A percentile compares a stretch with the other conserved stretches of the same genome.
Evolutionary conservation across 2,797 vertebrate genomes (phyloP).

Genomic region (Pteronotus mesoamericanus): DNA sequence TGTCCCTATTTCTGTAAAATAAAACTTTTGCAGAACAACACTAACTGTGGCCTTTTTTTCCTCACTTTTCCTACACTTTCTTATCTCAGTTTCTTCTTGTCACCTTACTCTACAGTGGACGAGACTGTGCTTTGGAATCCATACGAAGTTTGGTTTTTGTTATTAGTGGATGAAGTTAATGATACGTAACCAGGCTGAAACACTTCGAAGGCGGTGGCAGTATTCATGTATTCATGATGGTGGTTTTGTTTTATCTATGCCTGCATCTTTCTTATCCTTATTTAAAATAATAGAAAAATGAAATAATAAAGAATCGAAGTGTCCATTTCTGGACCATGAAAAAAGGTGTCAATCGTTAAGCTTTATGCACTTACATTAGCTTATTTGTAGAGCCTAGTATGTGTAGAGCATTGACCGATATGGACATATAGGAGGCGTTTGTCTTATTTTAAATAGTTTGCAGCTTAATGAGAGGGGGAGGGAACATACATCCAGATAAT

Average conservation of each 20-base stretch:
- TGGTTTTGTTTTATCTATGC: neutral
- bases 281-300: neutral
- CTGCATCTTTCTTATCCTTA: neutral
- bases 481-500: neutral
- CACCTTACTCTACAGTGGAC: constrained; percentile 3
- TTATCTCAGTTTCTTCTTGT: neutral
- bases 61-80: neutral
- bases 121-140: neutral
- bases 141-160: neutral
- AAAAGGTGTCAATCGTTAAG: neutral
- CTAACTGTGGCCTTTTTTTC: neutral
- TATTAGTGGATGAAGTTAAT: neutral
- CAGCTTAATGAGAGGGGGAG: neutral
- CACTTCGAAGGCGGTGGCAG: neutral
- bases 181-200: neutral
- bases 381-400: neutral
- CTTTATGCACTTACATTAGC: rapidly evolving
- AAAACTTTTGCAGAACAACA: constrained; percentile 35
- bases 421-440: neutral
- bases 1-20: constrained; percentile 9
- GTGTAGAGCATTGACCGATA: neutral
- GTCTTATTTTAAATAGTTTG: neutral
- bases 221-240: neutral
- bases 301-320: neutral
- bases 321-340: neutral